Percentiles rank a stretch among this genome's conserved stretches.
Conservation (phyloP, 1,140 invertebrate species). For the Wasmannia auropunctata region DNA sequence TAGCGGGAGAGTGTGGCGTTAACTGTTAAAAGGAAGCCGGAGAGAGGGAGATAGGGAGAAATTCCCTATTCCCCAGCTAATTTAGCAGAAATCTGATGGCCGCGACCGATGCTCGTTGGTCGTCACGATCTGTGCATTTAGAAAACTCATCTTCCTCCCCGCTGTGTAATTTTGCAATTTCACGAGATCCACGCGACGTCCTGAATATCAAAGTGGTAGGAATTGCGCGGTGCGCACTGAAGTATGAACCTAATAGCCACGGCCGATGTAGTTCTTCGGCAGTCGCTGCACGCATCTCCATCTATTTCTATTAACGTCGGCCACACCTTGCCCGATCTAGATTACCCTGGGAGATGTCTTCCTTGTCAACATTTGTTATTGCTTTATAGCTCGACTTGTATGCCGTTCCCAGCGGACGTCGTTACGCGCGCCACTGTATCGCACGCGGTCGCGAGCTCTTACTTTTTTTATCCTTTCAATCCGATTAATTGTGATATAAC, state of each 20-base stretch:
- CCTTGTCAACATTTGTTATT: slow-evolving; percentile 59
- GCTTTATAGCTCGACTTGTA: slow-evolving; percentile 32
- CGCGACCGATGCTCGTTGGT: slow-evolving; percentile 60
- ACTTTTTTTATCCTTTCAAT: not conserved
- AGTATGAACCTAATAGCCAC: slow-evolving; percentile 58
- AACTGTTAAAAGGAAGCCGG: slow-evolving; percentile 48
- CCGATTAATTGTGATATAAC: slow-evolving; percentile 43
- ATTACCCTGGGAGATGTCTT: slow-evolving; percentile 38
- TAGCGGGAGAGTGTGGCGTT: not conserved
- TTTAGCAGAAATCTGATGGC: slow-evolving; percentile 62
- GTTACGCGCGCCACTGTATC: slow-evolving; percentile 28
- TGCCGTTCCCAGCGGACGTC: slow-evolving; percentile 27
- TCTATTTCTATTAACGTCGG: slow-evolving; percentile 70
- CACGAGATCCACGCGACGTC: slow-evolving; percentile 52
- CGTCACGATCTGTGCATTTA: slow-evolving; percentile 53
- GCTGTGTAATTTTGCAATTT: slow-evolving; percentile 60
- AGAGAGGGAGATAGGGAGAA: slow-evolving; percentile 35
- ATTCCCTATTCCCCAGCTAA: slow-evolving; percentile 54
- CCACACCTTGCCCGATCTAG: slow-evolving; percentile 55
- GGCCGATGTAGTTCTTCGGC: slow-evolving; percentile 61
- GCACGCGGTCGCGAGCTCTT: not conserved
- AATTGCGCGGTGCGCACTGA: slow-evolving; percentile 51
- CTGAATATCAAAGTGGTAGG: slow-evolving; percentile 51
- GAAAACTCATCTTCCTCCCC: slow-evolving; percentile 57
- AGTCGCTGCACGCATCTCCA: slow-evolving; percentile 65